Evolutionary conservation across 2,797 vertebrate genomes (phyloP), one percentile per base, ranked within the genome.

Genomic region (Sorex maritimensis): DNA sequence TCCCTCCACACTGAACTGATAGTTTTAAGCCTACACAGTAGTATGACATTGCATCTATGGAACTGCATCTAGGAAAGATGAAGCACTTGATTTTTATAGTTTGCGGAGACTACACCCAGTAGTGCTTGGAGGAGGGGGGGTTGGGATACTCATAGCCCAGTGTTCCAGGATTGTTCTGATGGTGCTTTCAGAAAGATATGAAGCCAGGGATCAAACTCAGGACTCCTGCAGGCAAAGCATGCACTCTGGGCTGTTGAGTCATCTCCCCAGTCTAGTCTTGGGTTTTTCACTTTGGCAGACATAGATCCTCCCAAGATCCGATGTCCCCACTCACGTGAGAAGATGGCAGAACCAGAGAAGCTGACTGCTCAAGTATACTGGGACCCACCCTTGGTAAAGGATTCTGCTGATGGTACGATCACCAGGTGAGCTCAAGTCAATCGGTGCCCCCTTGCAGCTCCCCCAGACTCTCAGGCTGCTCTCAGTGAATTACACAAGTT

Each of bases 221-320:
- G 52, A 10, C 52, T 55, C 52, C 52, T 14, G 13, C 13, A 55
- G 17, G 17, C 13, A 55, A 55, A 15, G 52, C 52, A 55, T 55
- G 52, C 52, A 55, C 52, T 55, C 52, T 55, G 13, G 52, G 10
- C 11, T 55, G 17, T 55, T 55, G 52, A 55, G 13, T 17, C 52
- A 55, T 55, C 12, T 55, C 52, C 13, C 11, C 13, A 55, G 17
- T 5, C 13, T 17, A 55, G 52, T 14, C 52, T 1, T 55, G 52
- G 17, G 17, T 14, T 55, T 55, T 14, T 55, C 17, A 58, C 10
- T 10, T 0, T 88, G 82, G 63, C 98, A 99, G 99, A 99, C 97
- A 92, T 98, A 63, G 99, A 99, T 67, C 99, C 99, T 44, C 99
- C 99, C 82, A 99, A 99, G 97, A 99, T 99, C 95, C 99, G 98